A percentile compares a stretch with the other conserved stretches of the same genome.
Evolutionary conservation across 2,113 vertebrate genomes (phyloP).

Genomic region (Thunnus maccoyii): DNA sequence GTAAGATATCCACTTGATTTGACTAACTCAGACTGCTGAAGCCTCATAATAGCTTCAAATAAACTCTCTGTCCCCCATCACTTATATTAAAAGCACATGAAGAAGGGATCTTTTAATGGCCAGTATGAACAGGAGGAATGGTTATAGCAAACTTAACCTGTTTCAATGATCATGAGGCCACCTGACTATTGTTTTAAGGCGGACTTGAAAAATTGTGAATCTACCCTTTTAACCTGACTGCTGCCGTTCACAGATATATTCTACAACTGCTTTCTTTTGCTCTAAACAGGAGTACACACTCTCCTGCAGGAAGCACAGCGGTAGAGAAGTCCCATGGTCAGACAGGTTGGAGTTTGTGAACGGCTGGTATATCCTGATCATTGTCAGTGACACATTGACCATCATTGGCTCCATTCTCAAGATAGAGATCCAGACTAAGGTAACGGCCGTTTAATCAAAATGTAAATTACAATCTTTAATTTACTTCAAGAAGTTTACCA

Average conservation of each 20-base stretch:
- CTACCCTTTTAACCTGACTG: neutral
- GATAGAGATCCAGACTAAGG: constrained; percentile 97
- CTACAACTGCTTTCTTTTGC: neutral
- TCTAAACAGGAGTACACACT: constrained; percentile 88
- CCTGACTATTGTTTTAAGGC: too few species aligned
- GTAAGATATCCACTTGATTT: too few species aligned
- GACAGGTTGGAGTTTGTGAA: constrained; percentile 95
- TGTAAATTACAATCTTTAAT: neutral
- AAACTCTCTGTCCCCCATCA: too few species aligned
- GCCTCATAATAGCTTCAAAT: too few species aligned
- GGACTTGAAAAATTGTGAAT: too few species aligned
- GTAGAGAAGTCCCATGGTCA: constrained; percentile 86
- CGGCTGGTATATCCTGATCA: constrained; percentile 96
- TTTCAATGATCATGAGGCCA: too few species aligned
- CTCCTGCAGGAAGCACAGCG: constrained; percentile 84
- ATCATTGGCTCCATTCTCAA: constrained; percentile 94
- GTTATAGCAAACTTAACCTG: too few species aligned
- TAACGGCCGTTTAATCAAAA: constrained; percentile 16
- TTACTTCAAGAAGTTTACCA: too few species aligned
- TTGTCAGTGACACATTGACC: constrained; percentile 90
- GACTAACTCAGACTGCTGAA: too few species aligned
- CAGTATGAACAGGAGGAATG: too few species aligned
- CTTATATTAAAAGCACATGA: too few species aligned
- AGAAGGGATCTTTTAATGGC: too few species aligned
- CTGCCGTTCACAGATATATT: neutral